Evolutionary conservation across 2,888 invertebrate species (phyloP).

Genomic region (Melanostoma scalare): DNA sequence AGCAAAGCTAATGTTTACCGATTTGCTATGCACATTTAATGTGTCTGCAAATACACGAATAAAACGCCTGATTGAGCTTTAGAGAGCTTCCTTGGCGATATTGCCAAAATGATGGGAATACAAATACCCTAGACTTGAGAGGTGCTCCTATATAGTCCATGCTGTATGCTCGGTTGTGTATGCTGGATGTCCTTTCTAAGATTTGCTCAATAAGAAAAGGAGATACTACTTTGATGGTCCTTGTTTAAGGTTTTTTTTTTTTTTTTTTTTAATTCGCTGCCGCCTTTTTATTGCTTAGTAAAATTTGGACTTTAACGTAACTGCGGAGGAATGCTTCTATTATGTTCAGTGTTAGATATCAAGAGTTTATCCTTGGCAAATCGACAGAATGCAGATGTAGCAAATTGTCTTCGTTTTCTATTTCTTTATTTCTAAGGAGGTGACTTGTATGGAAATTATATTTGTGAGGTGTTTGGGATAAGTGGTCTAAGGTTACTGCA

Average conservation of each 20-base stretch:
- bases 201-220: slow-evolving; percentile 4
- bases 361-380: slow-evolving; percentile 52
- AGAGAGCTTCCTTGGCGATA: slow-evolving; percentile 69
- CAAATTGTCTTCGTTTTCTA: slow-evolving; percentile 31
- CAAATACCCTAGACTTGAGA: slow-evolving; percentile 55
- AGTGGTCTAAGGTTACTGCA: slow-evolving; percentile 38
- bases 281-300: slow-evolving; percentile 18
- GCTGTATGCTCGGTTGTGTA: background rate
- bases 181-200: slow-evolving; percentile 35
- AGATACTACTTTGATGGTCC: slow-evolving; percentile 16
- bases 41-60: slow-evolving; percentile 74
- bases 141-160: slow-evolving; percentile 25
- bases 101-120: slow-evolving; percentile 71
- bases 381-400: slow-evolving; percentile 66
- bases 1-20: slow-evolving; percentile 74
- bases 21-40: slow-evolving; percentile 75
- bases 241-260: slow-evolving; percentile 41
- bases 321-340: slow-evolving; percentile 45
- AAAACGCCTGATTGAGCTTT: slow-evolving; percentile 75
- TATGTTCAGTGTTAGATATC: slow-evolving; percentile 11
- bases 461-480: slow-evolving; percentile 32
- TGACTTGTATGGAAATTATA: slow-evolving; percentile 27
- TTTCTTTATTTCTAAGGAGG: background rate
- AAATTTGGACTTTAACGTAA: slow-evolving; percentile 52
- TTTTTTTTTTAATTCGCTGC: slow-evolving; percentile 15